phyloP scores from a whole-genome alignment of 2,888 invertebrate genomes.

The Elaeidobius kamerunicus region DNA sequence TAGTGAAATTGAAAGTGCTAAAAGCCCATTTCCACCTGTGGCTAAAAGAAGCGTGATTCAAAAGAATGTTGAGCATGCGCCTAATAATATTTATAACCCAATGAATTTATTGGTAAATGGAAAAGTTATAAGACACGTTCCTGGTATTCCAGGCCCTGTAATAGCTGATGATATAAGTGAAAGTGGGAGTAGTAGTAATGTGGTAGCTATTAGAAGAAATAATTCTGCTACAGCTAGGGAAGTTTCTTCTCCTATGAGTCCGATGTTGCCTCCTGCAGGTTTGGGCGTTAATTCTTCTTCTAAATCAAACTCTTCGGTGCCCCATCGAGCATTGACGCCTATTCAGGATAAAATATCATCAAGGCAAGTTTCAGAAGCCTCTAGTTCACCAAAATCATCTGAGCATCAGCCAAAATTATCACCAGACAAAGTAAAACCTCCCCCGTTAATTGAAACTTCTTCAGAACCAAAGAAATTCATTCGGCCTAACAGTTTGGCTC shows the following conservation, averaged over 20 bases:
- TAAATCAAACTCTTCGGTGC: no score
- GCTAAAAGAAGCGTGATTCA: conserved; percentile 41
- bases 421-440: conserved; percentile 13
- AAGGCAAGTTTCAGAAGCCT: no score
- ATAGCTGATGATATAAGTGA: conserved; percentile 50
- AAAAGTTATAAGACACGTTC: conserved; percentile 80
- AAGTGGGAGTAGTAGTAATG: conserved; percentile 23
- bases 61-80: conserved; percentile 24
- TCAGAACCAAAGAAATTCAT: conserved; percentile 62
- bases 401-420: conserved; percentile 15
- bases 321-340: no score
- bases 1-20: conserved; percentile 7
- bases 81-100: conserved; percentile 51
- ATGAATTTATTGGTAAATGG: conserved; percentile 58
- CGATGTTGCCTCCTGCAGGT: conserved; percentile 6
- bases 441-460: conserved; percentile 14
- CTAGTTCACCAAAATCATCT: neutral
- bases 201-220: conserved; percentile 30
- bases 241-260: conserved; percentile 28
- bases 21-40: conserved; percentile 34
- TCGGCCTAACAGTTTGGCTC: conserved; percentile 76
- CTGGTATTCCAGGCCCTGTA: conserved; percentile 82
- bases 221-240: no score
- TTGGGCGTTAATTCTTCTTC: no score
- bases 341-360: no score